A percentile compares a stretch with the other conserved stretches of the same genome.
phyloP scores from a whole-genome alignment of 2,888 invertebrate genomes.

The Hoplodrina ambigua region DNA sequence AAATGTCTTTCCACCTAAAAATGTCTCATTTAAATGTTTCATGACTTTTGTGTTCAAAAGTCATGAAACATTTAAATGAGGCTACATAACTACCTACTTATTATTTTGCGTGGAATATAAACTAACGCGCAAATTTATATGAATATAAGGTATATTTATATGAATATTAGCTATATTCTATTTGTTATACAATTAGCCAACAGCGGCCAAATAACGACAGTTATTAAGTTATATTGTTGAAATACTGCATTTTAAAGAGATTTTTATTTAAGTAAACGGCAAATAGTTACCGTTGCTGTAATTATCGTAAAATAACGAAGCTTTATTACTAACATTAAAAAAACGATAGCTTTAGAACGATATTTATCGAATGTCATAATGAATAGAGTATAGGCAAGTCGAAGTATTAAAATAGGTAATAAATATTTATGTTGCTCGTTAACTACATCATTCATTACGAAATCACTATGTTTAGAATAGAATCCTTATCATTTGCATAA shows the following conservation, averaged over 20 bases:
- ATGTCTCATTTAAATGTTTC: too few species aligned
- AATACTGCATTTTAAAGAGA: too few species aligned
- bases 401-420: slow-evolving; percentile 14
- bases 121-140: not conserved
- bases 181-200: too few species aligned
- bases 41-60: too few species aligned
- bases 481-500: slow-evolving; percentile 48
- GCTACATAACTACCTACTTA: not conserved
- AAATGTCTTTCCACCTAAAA: not conserved
- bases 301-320: too few species aligned
- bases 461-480: slow-evolving; percentile 48
- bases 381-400: not conserved
- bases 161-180: too few species aligned
- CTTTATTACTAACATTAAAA: not conserved
- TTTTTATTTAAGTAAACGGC: too few species aligned
- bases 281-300: too few species aligned
- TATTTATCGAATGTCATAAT: too few species aligned
- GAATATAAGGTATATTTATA: too few species aligned
- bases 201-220: too few species aligned
- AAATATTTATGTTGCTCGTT: slow-evolving; percentile 24
- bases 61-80: not conserved
- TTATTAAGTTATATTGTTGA: too few species aligned
- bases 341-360: not conserved
- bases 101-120: not conserved
- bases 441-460: slow-evolving; percentile 35